Percentiles rank a stretch among this genome's conserved stretches.
phyloP scores from a whole-genome alignment of 2,888 invertebrate species.

The Therioaphis trifolii region DNA sequence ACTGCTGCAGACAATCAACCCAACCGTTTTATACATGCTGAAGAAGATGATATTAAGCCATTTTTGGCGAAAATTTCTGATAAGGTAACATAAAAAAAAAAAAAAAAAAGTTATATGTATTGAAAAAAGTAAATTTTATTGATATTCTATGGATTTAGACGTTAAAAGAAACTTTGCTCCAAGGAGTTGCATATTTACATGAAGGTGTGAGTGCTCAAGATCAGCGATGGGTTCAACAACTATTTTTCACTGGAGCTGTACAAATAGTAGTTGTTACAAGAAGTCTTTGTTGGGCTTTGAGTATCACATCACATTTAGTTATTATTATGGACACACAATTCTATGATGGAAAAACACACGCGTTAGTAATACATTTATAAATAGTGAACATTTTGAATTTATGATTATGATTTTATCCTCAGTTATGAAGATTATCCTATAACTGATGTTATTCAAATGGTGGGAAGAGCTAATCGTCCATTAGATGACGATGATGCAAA shows the following conservation, averaged over 20 bases:
- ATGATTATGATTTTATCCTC: background rate
- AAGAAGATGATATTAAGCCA: conserved; percentile 86
- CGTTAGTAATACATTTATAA: conserved; percentile 63
- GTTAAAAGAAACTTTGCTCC: conserved; percentile 88
- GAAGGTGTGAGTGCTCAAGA: conserved; percentile 90
- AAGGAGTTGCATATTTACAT: conserved; percentile 97
- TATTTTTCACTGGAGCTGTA: conserved; percentile 93
- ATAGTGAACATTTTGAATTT: background rate
- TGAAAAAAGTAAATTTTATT: background rate
- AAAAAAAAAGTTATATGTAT: no score
- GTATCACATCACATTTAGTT: conserved; percentile 91
- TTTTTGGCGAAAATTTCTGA: conserved; percentile 89
- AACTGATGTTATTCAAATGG: conserved; percentile 97
- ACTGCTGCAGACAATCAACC: conserved; percentile 90
- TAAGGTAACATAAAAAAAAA: conserved; percentile 73
- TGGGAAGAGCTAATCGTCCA: conserved; percentile 95
- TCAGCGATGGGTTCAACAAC: conserved; percentile 89
- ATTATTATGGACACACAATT: conserved; percentile 96
- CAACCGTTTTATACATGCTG: conserved; percentile 89
- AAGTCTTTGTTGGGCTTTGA: conserved; percentile 92
- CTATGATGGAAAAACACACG: conserved; percentile 80
- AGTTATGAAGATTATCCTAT: conserved; percentile 96
- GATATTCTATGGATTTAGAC: conserved; percentile 72
- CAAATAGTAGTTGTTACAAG: conserved; percentile 92
- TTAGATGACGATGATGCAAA: conserved; percentile 91